Base-by-base conservation (phyloP, 2,888 invertebrate species). In the Lingula anatina region DNA sequence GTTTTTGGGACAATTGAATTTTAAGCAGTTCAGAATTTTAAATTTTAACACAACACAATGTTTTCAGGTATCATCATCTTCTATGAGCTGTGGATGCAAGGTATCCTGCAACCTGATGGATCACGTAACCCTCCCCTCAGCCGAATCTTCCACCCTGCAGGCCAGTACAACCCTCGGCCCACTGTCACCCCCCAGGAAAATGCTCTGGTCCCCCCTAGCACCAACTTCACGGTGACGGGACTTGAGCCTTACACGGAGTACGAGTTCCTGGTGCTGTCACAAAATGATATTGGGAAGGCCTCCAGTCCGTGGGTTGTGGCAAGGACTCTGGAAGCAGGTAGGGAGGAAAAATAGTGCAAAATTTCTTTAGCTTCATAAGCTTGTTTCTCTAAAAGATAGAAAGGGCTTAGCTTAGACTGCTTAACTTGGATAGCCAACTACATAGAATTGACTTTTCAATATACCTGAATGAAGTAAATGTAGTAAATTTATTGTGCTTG, bases 41-140 rank as follows among this genome's bases (percentile, higher is more conserved):
- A 3, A 24, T 18, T 35, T 12, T 23, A 2, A n/a, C n/a, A n/a
- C n/a, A n/a, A n/a, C n/a, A 68, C 73, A 60, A 54, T 68, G 46
- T 37, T 21, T 20, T 36, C 56, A 75, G 75, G 75, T 26, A 64
- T 75, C n/a, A 73, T 75, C 20, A 73, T 66, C 31, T 71, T 64
- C 53, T 75, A 74, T 56, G 75, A 75, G 53, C 56, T 75, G 44
- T 75, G 74, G 73, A 68, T 74, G 61, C 54, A 68, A 46, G 70
- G 70, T 2, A 31, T 51, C 5, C 45, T 54, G 12, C 57, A 55
- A 7, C 26, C 55, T 12, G 59, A 61, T 47, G 66, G 65, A 7
- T 9, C 15, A 5, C 46, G 39, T 15, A 42, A 54, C 31, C 53
- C 56, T 4, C 44, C 54, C 12, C 58, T 57, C 7, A 60, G 47